Evolutionary conservation across 2,888 invertebrate genomes (phyloP), one percentile per base, ranked within the genome.

Genomic region (Neoascia interrupta): DNA sequence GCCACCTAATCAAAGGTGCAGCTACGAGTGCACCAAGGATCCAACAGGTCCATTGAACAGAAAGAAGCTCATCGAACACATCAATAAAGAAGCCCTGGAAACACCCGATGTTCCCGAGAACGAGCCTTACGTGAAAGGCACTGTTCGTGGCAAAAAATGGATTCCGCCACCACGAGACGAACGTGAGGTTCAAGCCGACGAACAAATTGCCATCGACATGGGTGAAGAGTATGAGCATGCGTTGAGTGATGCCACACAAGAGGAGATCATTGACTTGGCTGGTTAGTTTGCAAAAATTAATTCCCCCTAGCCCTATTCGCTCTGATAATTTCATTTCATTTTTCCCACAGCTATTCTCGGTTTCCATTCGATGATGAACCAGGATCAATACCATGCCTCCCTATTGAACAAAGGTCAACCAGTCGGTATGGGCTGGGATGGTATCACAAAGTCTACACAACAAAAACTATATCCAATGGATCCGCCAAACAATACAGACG

Each of bases 311-410:
- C 13, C 8, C 3, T n/a, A 21, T 56, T 10, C 8, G 47, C 18
- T n/a, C n/a, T n/a, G n/a, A n/a, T n/a, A 23, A 39, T 34, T 2
- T 66, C 37, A 36, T 15, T 8, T 31, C 8, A 6, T 36, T 26
- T 10, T 18, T 34, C 8, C 23, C 34, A 45, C 90, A 96, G 98
- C 98, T 88, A 97, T 98, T 89, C 92, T 98, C 87, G 99, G 99
- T 86, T 98, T 99, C 92, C 99, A 99, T 91, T 98, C 98, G 81
- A 98, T 99, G 97, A 96, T 99, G 94, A 99, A 98, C 89, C 99
- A 99, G 91, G 98, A 98, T 88, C 99, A 99, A 90, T 99, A 98
- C 90, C 98, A 99, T 90, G 97, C 98, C 75, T 98, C 99, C 36
- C 91, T 97, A 76, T 90, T 96, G 82, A 97, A 97, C 90, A 97